Evolutionary conservation across 2,113 vertebrate species (phyloP).

Genomic region (Macrotus californicus): DNA sequence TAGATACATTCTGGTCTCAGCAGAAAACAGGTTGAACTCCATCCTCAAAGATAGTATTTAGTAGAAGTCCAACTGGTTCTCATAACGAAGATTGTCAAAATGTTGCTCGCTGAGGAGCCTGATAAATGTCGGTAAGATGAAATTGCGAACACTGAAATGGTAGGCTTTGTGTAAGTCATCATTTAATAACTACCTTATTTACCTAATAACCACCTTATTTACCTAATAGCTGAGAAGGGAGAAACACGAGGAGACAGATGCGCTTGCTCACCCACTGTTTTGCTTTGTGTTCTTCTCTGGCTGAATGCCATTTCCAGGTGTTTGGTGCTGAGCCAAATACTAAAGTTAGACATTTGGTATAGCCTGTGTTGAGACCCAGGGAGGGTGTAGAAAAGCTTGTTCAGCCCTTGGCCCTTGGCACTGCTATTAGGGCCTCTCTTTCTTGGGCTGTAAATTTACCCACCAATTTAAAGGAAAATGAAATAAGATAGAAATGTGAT

Average conservation of each 20-base stretch:
- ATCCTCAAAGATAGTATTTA: background rate
- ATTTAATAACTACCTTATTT: slow-evolving; percentile 73
- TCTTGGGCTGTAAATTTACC: slow-evolving; percentile 26
- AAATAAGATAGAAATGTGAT: slow-evolving; percentile 28
- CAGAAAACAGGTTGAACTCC: background rate
- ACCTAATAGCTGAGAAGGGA: slow-evolving; percentile 62
- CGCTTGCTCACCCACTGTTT: slow-evolving; percentile 54
- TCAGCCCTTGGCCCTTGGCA: slow-evolving; percentile 12
- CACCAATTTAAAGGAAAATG: slow-evolving; percentile 51
- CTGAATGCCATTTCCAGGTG: slow-evolving; percentile 69
- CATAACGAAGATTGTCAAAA: slow-evolving; percentile 44
- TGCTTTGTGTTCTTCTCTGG: slow-evolving; percentile 63
- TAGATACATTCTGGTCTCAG: background rate
- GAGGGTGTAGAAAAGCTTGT: background rate
- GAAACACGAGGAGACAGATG: slow-evolving; percentile 67
- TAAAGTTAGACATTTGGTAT: slow-evolving; percentile 61
- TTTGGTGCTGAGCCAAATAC: slow-evolving; percentile 62
- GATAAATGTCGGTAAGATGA: slow-evolving; percentile 20
- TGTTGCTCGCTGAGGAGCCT: slow-evolving; percentile 14
- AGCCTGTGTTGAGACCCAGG: slow-evolving; percentile 31
- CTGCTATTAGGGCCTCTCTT: slow-evolving; percentile 46
- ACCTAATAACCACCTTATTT: slow-evolving; percentile 72
- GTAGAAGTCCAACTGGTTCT: slow-evolving; percentile 42
- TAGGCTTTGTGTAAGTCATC: slow-evolving; percentile 67
- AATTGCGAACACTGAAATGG: slow-evolving; percentile 60